Evolutionary conservation across 2,113 vertebrate species (phyloP).

Genomic region (Gobio gobio): DNA sequence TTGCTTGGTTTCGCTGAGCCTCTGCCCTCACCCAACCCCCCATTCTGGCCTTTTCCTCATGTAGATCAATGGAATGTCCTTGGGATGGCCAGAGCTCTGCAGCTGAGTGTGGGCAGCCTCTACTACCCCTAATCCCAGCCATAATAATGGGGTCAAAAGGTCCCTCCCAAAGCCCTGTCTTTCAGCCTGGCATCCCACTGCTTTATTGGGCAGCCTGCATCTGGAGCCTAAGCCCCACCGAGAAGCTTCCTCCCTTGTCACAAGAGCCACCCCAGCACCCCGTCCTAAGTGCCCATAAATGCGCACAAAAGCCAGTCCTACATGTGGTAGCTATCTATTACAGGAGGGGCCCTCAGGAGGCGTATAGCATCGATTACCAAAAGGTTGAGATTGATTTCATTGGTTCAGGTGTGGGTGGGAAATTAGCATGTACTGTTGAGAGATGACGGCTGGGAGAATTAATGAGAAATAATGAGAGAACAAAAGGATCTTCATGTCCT

Average conservation of each 20-base stretch:
- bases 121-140: conserved; percentile 53
- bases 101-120: conserved; percentile 52
- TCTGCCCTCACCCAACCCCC: conserved; percentile 52
- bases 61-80: conserved; percentile 61
- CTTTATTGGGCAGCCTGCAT: conserved; percentile 63
- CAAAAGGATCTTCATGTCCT: neutral
- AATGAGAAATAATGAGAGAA: neutral
- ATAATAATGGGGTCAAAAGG: conserved; percentile 64
- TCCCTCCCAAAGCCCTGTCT: conserved; percentile 52
- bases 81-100: conserved; percentile 53
- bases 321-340: conserved; percentile 60
- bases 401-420: conserved; percentile 34
- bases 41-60: conserved; percentile 46
- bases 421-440: conserved; percentile 21
- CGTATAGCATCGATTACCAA: conserved; percentile 47
- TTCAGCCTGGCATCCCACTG: conserved; percentile 58
- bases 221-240: conserved; percentile 61
- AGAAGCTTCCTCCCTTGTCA: conserved; percentile 54
- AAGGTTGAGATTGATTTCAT: conserved; percentile 37
- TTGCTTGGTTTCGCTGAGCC: conserved; percentile 50
- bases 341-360: conserved; percentile 39
- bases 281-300: conserved; percentile 60
- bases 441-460: conserved; percentile 28
- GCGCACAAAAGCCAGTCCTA: conserved; percentile 52
- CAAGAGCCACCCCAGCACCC: conserved; percentile 52